phyloP scores from a whole-genome alignment of 2,113 vertebrate genomes.

The Drymodes brunneopygia region DNA sequence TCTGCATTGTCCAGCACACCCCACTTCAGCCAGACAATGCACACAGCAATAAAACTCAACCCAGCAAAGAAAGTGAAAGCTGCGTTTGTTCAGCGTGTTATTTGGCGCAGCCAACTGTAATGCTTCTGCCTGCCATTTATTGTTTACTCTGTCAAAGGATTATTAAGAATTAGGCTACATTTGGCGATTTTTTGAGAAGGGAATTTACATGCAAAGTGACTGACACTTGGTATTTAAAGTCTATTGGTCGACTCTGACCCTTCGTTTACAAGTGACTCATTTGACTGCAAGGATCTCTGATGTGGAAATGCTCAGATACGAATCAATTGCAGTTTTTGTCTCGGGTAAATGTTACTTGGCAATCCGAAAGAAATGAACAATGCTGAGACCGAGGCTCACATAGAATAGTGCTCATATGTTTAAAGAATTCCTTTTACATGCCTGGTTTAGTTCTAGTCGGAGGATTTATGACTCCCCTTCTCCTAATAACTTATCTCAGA shows the following conservation, averaged over 20 bases:
- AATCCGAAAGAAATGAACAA: conserved; percentile 32
- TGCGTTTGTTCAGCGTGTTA: conserved; percentile 60
- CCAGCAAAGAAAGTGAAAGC: conserved; percentile 60
- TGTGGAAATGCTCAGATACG: conserved; percentile 52
- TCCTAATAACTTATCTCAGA: conserved; percentile 54
- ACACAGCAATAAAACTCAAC: conserved; percentile 54
- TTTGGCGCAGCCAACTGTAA: conserved; percentile 52
- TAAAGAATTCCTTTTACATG: conserved; percentile 55
- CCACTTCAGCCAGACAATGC: conserved; percentile 41
- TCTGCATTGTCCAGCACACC: conserved; percentile 10
- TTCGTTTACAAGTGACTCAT: conserved; percentile 51
- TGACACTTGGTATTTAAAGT: conserved; percentile 55
- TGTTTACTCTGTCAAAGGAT: conserved; percentile 55
- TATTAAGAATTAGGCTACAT: conserved; percentile 53
- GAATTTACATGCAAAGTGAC: conserved; percentile 44
- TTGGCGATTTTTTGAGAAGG: conserved; percentile 9
- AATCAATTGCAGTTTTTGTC: conserved; percentile 63
- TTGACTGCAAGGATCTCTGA: conserved; percentile 56
- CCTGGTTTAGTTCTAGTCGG: conserved; percentile 45
- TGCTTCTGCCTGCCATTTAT: conserved; percentile 50
- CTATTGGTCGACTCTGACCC: conserved; percentile 49
- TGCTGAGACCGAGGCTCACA: conserved; percentile 7
- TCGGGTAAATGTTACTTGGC: conserved; percentile 51
- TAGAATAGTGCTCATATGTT: conserved; percentile 30
- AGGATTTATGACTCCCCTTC: conserved; percentile 55